Conservation (phyloP, 2,888 invertebrate species). For the Orgyia antiqua region DNA sequence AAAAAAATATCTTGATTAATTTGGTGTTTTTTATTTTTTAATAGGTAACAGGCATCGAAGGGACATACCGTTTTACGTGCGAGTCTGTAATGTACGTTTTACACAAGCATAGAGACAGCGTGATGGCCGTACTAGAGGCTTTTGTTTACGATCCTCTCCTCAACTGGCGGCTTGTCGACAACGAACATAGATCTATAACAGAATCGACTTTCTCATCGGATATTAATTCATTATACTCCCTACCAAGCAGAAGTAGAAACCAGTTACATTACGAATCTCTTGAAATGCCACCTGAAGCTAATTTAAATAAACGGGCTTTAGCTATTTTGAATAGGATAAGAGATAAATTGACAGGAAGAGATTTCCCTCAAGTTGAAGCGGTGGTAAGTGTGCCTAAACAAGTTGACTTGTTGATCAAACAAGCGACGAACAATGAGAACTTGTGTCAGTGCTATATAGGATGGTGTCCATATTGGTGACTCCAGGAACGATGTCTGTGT, state of each 20-base stretch:
- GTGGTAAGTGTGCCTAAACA: conserved; percentile 90
- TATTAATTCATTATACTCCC: conserved; percentile 56
- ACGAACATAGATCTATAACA: conserved; percentile 56
- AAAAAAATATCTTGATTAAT: too few species aligned
- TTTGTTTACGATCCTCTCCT: conserved; percentile 98
- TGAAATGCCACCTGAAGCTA: conserved; percentile 83
- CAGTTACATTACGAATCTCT: conserved; percentile 60
- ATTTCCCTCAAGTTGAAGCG: conserved; percentile 87
- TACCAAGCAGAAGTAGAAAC: conserved; percentile 59
- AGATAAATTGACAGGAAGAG: conserved; percentile 95
- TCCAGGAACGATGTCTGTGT: conserved; percentile 2
- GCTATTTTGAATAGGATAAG: conserved; percentile 93
- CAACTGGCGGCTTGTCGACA: conserved; percentile 91
- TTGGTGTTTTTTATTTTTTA: too few species aligned
- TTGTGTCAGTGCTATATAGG: conserved; percentile 99
- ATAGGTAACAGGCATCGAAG: conserved; percentile 96
- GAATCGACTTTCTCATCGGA: conserved; percentile 65
- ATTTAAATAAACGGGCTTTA: conserved; percentile 93
- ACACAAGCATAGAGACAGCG: conserved; percentile 94
- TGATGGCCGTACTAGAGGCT: conserved; percentile 99
- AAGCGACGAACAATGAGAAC: conserved; percentile 98
- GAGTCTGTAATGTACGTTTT: conserved; percentile 97
- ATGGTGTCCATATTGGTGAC: conserved; percentile 92
- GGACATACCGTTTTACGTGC: conserved; percentile 96
- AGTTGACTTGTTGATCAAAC: conserved; percentile 94